Conservation (phyloP, 92 coral and sea anemone genomes). For the Zoanthus sociatus region DNA sequence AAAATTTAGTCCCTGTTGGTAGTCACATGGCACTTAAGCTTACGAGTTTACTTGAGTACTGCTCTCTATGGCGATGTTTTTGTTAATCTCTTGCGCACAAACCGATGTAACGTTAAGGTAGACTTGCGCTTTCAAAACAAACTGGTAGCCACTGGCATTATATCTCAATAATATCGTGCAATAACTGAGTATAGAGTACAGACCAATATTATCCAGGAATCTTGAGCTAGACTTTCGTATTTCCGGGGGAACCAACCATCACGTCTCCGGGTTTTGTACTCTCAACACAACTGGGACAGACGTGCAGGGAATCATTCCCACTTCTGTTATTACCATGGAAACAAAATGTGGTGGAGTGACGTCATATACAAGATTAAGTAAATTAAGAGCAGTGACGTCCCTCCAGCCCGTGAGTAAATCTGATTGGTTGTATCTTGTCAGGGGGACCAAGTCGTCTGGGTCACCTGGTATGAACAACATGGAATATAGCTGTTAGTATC, state of each 20-base stretch:
- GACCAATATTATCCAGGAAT: background rate
- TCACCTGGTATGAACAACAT: conserved; percentile 70
- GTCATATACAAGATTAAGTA: conserved; percentile 92
- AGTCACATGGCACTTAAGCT: too few relatives aligned
- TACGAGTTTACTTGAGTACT: background rate
- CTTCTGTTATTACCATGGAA: conserved; percentile 99
- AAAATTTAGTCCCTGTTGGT: too few relatives aligned
- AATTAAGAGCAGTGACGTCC: conserved; percentile 80
- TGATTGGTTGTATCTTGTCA: conserved; percentile 72
- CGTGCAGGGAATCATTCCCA: conserved; percentile 99
- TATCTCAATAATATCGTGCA: background rate
- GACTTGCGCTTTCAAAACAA: background rate
- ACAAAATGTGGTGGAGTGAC: conserved; percentile 97
- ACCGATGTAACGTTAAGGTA: background rate
- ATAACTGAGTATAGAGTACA: background rate
- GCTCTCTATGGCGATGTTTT: background rate
- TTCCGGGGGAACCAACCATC: background rate
- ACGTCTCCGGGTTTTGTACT: conserved; percentile 94
- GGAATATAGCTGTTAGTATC: background rate
- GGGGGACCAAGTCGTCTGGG: conserved; percentile 92
- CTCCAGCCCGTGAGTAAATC: conserved; percentile 90
- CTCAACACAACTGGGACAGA: conserved; percentile 98
- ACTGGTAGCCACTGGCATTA: background rate
- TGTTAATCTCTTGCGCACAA: background rate
- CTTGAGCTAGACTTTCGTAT: background rate